Evolutionary conservation across 2,113 vertebrate species (phyloP).

Genomic region (Gnathonemus echidnorhynchus): DNA sequence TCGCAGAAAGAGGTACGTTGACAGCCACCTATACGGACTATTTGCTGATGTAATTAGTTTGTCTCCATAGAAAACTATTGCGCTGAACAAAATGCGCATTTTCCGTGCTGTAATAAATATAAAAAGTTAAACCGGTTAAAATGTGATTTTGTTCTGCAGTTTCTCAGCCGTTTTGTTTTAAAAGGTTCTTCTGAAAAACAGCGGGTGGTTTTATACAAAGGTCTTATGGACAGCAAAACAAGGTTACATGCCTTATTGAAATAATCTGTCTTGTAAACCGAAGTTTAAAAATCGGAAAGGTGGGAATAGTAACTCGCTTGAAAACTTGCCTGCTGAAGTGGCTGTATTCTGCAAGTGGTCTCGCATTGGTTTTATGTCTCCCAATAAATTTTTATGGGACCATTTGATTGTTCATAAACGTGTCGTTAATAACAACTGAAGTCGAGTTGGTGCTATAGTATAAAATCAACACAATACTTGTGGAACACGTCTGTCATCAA

Average conservation of each 20-base stretch:
- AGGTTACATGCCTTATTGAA: slow-evolving; percentile 3
- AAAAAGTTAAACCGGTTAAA: slow-evolving; percentile 23
- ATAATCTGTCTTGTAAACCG: slow-evolving; percentile 13
- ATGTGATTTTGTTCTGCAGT: not conserved
- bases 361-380: slow-evolving; percentile 82
- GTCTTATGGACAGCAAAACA: not conserved
- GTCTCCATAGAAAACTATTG: slow-evolving; percentile 46
- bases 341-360: slow-evolving; percentile 64
- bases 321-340: slow-evolving; percentile 29
- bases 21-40: slow-evolving; percentile 57
- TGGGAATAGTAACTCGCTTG: slow-evolving; percentile 33
- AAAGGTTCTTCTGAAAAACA: not conserved
- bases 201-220: not conserved
- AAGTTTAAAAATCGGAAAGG: slow-evolving; percentile 10
- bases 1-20: slow-evolving; percentile 45
- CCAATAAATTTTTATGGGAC: slow-evolving; percentile 98
- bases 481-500: not conserved
- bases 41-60: slow-evolving; percentile 67
- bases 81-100: slow-evolving; percentile 36
- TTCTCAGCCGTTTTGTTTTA: not conserved
- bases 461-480: slow-evolving; percentile 18
- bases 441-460: slow-evolving; percentile 32
- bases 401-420: slow-evolving; percentile 99
- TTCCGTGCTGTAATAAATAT: slow-evolving; percentile 34
- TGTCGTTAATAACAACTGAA: slow-evolving; percentile 89